Conservation (phyloP, 2,888 invertebrate genomes). For the Ctenicera cuprea region DNA sequence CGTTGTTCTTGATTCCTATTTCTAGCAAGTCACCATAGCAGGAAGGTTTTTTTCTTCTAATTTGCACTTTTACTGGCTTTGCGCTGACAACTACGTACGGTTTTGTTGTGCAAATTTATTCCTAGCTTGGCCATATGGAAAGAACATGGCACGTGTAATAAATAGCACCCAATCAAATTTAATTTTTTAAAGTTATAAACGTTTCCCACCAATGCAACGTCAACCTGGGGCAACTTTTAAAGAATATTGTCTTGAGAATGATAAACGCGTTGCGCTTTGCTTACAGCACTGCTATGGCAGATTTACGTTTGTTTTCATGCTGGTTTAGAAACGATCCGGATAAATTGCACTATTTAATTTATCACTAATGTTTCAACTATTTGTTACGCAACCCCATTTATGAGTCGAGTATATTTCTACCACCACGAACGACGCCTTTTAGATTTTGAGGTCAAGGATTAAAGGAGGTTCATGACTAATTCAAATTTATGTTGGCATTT, state of each 20-base stretch:
- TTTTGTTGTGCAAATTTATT: constrained; percentile 10
- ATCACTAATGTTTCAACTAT: constrained; percentile 13
- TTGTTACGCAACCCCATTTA: constrained; percentile 13
- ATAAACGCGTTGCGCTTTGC: constrained; percentile 5
- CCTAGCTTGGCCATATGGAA: constrained; percentile 17
- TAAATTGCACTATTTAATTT: constrained; percentile 32
- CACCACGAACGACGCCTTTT: not conserved
- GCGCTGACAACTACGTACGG: constrained; percentile 2
- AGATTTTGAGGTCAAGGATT: constrained; percentile 3
- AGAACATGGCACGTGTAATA: constrained; percentile 1
- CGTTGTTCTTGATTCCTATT: constrained; percentile 9
- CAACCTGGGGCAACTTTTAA: constrained; percentile 15
- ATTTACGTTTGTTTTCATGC: constrained; percentile 35
- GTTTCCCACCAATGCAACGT: constrained; percentile 4
- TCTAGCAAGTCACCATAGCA: constrained; percentile 19
- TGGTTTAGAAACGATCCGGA: constrained; percentile 24
- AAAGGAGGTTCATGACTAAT: not conserved
- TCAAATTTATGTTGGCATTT: too few species aligned
- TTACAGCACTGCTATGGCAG: constrained; percentile 11
- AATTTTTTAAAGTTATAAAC: not conserved
- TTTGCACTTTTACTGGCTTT: not conserved
- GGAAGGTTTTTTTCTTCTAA: constrained; percentile 18
- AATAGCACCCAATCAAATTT: not conserved
- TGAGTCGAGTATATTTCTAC: not conserved
- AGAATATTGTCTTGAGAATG: constrained; percentile 27